Evolutionary conservation across 64 coral and sea anemone genomes (phyloP), one percentile per base, ranked within the genome.

Genomic region (Montipora sp.): DNA sequence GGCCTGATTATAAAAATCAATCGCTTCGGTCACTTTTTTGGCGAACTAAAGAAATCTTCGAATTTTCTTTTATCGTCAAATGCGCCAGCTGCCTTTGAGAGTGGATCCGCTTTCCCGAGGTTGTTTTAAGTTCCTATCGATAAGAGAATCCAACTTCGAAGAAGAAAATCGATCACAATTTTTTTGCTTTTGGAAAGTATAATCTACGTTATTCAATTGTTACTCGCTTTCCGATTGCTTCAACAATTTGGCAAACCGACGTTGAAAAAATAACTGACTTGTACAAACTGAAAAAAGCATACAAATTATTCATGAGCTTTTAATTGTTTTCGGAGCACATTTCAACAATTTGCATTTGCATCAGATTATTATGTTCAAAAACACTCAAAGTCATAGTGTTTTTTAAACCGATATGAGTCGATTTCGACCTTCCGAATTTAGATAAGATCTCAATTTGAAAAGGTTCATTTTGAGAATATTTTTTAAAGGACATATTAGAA

Each of bases 231-330:
- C 51, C 5, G 51, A 55, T 55, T 55, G 51, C 51, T 55, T 55
- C 36, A 55, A 55, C 51, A 0, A 55, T 7, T 7, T 7, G 5
- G 51, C 51, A 55, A 66, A 18, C 11, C 16, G 6, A 18, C 21
- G 49, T 14, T 4, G 18, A 27, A 82, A 85, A 69, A 49, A 13
- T 5, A 19, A 48, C 0, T 2, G 6, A 7, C 8, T 46, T 67
- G 8, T 16, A 19, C 77, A 4, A 81, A 16, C 82, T 48, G 61
- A 47, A 6, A 85, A 71, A 72, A 59, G 81, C 81, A 66, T 49
- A 85, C 61, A 59, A 85, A 85, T 85, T 85, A 85, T 85, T 85
- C 8, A 85, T 85, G 82, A 72, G 20, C 63, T 71, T 85, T 71
- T 85, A n/a, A 85, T 85, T 85, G 65, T 8, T 85, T 85, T 70